phyloP scores from a whole-genome alignment of 2,888 invertebrate genomes.

The Mythimna ferrago region DNA sequence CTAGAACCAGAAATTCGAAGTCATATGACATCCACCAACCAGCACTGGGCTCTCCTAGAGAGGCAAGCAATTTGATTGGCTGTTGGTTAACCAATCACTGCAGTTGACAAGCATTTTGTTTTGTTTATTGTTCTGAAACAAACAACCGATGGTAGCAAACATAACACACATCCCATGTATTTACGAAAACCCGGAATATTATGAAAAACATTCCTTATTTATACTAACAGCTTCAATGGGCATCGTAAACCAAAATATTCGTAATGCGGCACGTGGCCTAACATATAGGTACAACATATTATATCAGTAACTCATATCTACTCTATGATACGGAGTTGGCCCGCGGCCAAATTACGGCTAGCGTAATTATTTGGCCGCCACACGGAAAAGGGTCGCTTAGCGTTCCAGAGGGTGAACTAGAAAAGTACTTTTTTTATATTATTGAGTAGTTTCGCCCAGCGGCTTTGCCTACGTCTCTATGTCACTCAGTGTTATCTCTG shows the following conservation, averaged over 20 bases:
- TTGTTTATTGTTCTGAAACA: not conserved
- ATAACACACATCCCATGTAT: not conserved
- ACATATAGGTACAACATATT: slow-evolving; percentile 23
- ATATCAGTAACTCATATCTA: slow-evolving; percentile 52
- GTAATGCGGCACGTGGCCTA: slow-evolving; percentile 46
- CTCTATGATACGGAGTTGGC: slow-evolving; percentile 57
- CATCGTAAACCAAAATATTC: slow-evolving; percentile 42
- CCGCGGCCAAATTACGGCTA: slow-evolving; percentile 52
- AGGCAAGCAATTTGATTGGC: not conserved
- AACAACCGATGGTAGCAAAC: too few species aligned
- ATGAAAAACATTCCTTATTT: slow-evolving; percentile 25
- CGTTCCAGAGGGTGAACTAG: slow-evolving; percentile 20
- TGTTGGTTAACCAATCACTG: not conserved
- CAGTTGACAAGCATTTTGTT: not conserved
- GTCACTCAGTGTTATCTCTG: too few species aligned
- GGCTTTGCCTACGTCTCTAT: too few species aligned
- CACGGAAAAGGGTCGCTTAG: slow-evolving; percentile 35
- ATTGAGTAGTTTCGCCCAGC: too few species aligned
- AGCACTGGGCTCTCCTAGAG: too few species aligned
- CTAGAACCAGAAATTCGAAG: too few species aligned
- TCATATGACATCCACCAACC: too few species aligned
- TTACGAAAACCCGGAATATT: slow-evolving; percentile 28
- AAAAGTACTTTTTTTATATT: slow-evolving; percentile 4
- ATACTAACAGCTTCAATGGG: slow-evolving; percentile 32
- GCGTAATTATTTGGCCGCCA: slow-evolving; percentile 49